phyloP scores from a whole-genome alignment of 2,888 invertebrate genomes.

The Galeopsomyia nigrocyanea region DNA sequence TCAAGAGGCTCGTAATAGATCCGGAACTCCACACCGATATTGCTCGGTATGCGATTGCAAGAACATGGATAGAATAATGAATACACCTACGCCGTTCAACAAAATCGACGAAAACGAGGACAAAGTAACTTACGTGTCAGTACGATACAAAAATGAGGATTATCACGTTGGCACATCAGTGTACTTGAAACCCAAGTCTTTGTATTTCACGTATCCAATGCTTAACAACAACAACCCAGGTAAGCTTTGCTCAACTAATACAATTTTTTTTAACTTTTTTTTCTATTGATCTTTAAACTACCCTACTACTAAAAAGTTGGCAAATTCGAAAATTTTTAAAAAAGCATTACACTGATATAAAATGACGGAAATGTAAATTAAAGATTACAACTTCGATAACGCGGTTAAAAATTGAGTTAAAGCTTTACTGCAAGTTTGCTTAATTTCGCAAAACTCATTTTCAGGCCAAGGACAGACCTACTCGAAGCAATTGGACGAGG shows the following conservation, averaged over 20 bases:
- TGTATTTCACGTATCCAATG: conserved; percentile 70
- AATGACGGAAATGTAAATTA: no score
- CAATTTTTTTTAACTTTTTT: neutral
- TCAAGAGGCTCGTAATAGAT: neutral
- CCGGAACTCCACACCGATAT: neutral
- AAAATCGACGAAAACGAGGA: neutral
- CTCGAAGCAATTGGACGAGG: conserved; percentile 71
- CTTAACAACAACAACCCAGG: neutral
- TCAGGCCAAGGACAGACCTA: conserved; percentile 57
- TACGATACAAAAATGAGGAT: conserved; percentile 74
- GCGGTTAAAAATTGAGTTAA: no score
- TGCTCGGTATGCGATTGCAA: conserved; percentile 18
- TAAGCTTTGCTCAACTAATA: neutral
- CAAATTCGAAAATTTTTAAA: no score
- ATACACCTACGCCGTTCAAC: neutral
- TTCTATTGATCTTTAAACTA: neutral
- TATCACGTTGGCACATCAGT: conserved; percentile 79
- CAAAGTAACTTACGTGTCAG: conserved; percentile 65
- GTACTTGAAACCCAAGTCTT: conserved; percentile 77
- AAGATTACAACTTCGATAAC: no score
- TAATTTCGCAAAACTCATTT: neutral
- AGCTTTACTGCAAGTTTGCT: no score
- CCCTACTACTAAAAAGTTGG: no score
- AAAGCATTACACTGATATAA: no score
- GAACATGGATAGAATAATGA: neutral